Base-by-base conservation (phyloP, 2,113 vertebrate species). In the Malurus melanocephalus region DNA sequence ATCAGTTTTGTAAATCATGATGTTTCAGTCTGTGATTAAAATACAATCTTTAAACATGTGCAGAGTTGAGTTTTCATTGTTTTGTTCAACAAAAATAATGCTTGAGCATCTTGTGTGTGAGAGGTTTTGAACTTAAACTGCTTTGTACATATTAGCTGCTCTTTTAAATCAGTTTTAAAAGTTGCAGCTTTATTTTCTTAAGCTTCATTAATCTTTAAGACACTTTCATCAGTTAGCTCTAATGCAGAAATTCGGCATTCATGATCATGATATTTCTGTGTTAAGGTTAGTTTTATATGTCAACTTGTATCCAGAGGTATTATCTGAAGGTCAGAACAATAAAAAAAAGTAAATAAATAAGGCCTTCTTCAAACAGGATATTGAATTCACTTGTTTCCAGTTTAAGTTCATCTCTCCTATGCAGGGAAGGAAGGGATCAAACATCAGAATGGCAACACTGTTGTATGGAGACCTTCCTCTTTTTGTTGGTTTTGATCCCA, bases 1-100 rank as follows among this genome's bases (percentile, higher is more conserved):
- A 96, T 96, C 91, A 88, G 95, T 96, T 97, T 96, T 97, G 96
- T 96, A 96, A 93, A 93, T 74, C 93, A 96, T 96, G 35, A 93
- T 96, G 95, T 96, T 96, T 95, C 93, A 91, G 92, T 94, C 94
- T 4, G 94, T 96, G 94, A 97, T 96, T 96, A 96, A 96, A 97
- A 92, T 89, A 91, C 86, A 91, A 80, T 92, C 90, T 95, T 96
- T 95, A 96, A 95, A 94, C 94, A 93, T 95, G 89, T 90, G 82
- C 83, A 64, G 86, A 90, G 83, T 89, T 88, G 89, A 92, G 92
- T 91, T 92, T 95, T 96, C 74, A 33, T 90, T 94, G 80, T 24
- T 80, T 89, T 86, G 38, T 82, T 87, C 33, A 62, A 48, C 8
- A 81, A 82, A 49, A 79, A 52, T 28, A 43, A 56, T 11, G 16